These are phyloP conservation scores for Chiridota heheva DNA, from an alignment of 35 echinoderm and acorn worm species.

Conservation along the genomic window DNA sequence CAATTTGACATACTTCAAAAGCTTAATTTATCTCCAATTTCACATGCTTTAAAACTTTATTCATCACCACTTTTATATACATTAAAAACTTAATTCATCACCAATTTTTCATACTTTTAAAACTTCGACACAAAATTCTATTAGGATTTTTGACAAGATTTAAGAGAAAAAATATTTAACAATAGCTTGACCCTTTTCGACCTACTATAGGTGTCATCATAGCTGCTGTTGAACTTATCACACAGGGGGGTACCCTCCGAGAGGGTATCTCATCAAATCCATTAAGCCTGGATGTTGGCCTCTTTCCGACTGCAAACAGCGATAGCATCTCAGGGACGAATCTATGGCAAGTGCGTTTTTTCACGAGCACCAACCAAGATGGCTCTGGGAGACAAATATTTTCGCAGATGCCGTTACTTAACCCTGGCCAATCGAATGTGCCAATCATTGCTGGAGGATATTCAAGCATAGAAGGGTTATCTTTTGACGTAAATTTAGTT, in stretches of 20 bases:
- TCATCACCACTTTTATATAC: too few species aligned
- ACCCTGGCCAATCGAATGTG: conserved; percentile 28
- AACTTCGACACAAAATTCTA: too few species aligned
- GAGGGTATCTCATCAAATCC: conserved; percentile 14
- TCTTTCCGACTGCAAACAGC: conserved; percentile 44
- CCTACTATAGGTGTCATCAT: conserved; percentile 7
- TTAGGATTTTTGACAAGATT: too few species aligned
- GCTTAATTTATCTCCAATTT: too few species aligned
- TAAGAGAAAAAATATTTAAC: too few species aligned
- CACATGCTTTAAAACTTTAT: too few species aligned
- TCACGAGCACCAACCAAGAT: conserved; percentile 29
- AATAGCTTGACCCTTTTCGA: too few species aligned
- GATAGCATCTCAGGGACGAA: conserved; percentile 40
- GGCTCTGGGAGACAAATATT: conserved; percentile 32
- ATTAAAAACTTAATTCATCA: too few species aligned
- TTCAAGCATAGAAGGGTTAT: conserved; percentile 4
- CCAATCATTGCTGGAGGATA: conserved; percentile 27
- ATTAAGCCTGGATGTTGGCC: conserved; percentile 47
- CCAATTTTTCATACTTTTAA: too few species aligned
- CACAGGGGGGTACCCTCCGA: conserved; percentile 2
- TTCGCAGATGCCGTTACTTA: neutral
- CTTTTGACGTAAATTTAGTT: conserved; percentile 13
- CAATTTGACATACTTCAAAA: too few species aligned
- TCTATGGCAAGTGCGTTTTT: conserved; percentile 43
- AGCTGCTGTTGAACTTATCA: neutral